These are phyloP conservation scores for Polypedilum pembai DNA, from an alignment of 1,140 invertebrate genomes.

Conservation along the genomic window DNA sequence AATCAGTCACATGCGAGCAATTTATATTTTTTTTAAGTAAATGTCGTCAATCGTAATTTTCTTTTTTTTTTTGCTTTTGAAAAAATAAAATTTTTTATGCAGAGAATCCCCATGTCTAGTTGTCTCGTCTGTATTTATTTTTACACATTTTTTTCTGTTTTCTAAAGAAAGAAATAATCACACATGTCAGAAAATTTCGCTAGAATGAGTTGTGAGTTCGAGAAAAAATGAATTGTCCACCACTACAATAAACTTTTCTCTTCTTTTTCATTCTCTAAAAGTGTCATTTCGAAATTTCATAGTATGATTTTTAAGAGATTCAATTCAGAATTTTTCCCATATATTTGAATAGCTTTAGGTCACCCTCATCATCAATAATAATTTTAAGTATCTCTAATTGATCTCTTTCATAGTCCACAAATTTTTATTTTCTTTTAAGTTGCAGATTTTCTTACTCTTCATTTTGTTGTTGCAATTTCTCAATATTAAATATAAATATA, in stretches of 20 bases:
- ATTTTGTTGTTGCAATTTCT: background rate
- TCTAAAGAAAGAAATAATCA: background rate
- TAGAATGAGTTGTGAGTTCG: background rate
- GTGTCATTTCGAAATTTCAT: background rate
- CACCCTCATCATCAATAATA: background rate
- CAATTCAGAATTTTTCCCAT: background rate
- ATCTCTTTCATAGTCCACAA: background rate
- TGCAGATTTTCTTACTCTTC: background rate
- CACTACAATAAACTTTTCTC: background rate
- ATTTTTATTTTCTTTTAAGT: background rate
- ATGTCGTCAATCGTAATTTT: conserved; percentile 18
- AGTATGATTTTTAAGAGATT: background rate
- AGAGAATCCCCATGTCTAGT: background rate
- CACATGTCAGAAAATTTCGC: background rate
- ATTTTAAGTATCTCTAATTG: background rate
- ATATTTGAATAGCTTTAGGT: background rate
- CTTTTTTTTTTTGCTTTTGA: background rate
- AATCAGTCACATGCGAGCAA: conserved; percentile 16
- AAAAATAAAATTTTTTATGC: conserved; percentile 1
- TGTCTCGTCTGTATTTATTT: background rate
- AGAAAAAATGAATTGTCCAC: background rate
- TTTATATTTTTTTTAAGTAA: background rate
- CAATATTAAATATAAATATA: conserved; percentile 9
- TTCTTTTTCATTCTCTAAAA: background rate
- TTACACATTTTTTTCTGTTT: background rate